Percentiles rank a stretch among this genome's conserved stretches.
phyloP scores from a whole-genome alignment of 2,797 vertebrate genomes.

The Lutjanus argentimaculatus region DNA sequence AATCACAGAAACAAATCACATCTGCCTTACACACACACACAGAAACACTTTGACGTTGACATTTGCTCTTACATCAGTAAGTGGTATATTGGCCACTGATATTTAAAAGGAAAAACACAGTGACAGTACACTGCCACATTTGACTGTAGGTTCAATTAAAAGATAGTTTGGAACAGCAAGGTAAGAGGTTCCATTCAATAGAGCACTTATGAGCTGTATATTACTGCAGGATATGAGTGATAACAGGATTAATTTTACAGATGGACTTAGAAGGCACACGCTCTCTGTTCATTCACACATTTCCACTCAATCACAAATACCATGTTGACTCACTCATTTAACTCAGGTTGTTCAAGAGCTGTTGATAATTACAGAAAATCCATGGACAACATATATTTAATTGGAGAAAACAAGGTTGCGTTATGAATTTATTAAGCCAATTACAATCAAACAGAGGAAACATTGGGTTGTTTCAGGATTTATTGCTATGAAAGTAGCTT shows the following conservation, averaged over 20 bases:
- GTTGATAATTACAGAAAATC: conserved; percentile 43
- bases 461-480: conserved; percentile 17
- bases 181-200: conserved; percentile 6
- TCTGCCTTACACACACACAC: neutral
- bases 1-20: neutral
- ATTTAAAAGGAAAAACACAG: neutral
- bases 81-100: neutral
- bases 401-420: conserved; percentile 24
- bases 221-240: conserved; percentile 5
- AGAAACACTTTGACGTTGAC: neutral
- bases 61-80: neutral
- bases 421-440: conserved; percentile 25
- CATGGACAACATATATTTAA: conserved; percentile 25
- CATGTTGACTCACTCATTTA: conserved; percentile 27
- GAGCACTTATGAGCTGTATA: neutral
- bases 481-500: neutral
- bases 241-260: conserved; percentile 29
- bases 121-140: neutral
- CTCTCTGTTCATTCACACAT: neutral
- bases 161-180: neutral
- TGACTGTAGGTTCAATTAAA: conserved; percentile 13
- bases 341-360: conserved; percentile 28
- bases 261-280: neutral
- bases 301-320: conserved; percentile 28
- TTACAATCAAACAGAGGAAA: conserved; percentile 23